Percentiles rank a stretch among this genome's conserved stretches.
These are phyloP conservation scores for Hycleus phaleratus DNA, from an alignment of 1,140 invertebrate genomes.

Conservation along the genomic window DNA sequence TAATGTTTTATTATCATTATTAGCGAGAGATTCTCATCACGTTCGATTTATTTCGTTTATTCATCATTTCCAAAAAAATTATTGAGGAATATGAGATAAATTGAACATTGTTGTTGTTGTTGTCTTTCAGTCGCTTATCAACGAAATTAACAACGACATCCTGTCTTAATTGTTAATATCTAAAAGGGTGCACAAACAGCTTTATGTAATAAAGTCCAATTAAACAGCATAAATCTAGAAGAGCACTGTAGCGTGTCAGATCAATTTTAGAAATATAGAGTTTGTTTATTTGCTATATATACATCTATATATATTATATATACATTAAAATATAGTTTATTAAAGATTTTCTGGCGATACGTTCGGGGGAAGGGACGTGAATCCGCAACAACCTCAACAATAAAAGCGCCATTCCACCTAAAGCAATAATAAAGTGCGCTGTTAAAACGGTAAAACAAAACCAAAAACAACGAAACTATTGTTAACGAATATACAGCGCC, in stretches of 20 bases:
- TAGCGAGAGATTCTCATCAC: too few relatives aligned
- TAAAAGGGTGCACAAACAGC: slow-evolving; percentile 2
- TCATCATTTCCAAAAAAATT: too few relatives aligned
- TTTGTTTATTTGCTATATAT: slow-evolving; percentile 31
- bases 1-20: too few relatives aligned
- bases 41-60: too few relatives aligned
- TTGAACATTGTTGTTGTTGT: too few relatives aligned
- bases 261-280: slow-evolving; percentile 29
- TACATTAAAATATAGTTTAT: slow-evolving; percentile 36
- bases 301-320: neutral
- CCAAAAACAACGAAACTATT: neutral
- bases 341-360: slow-evolving; percentile 37
- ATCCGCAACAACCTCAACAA: slow-evolving; percentile 15
- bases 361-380: slow-evolving; percentile 28
- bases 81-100: too few relatives aligned
- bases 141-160: slow-evolving; percentile 2
- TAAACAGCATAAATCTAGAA: slow-evolving; percentile 6
- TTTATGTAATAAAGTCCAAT: slow-evolving; percentile 9
- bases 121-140: neutral
- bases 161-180: neutral
- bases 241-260: slow-evolving; percentile 26
- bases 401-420: neutral
- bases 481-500: neutral
- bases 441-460: neutral
- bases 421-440: slow-evolving; percentile 4